A percentile compares a stretch with the other conserved stretches of the same genome.
These are phyloP conservation scores for Plectropomus leopardus DNA, from an alignment of 2,113 vertebrate species.

Conservation along the genomic window DNA sequence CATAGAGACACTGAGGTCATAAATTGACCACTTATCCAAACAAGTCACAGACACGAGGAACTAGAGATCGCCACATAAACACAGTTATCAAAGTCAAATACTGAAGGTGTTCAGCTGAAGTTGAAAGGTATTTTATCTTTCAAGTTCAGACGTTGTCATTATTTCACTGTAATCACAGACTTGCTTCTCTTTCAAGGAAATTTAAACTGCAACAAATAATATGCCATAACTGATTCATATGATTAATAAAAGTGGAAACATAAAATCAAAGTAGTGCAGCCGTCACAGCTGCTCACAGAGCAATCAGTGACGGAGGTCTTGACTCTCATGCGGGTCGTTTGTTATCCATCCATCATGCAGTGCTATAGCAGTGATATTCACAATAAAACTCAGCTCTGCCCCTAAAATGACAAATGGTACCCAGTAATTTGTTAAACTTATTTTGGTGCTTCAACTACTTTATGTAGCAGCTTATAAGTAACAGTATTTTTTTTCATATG, in stretches of 20 bases:
- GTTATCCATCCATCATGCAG: neutral
- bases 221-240: neutral
- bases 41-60: neutral
- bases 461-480: neutral
- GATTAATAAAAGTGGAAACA: neutral
- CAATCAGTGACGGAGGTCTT: neutral
- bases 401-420: neutral
- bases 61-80: neutral
- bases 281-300: neutral
- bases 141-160: neutral
- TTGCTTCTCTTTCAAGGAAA: neutral
- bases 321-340: neutral
- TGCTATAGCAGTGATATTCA: neutral
- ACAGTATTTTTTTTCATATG: neutral
- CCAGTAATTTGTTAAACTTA: neutral
- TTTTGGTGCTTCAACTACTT: neutral
- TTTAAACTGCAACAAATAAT: neutral
- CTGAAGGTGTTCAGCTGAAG: neutral
- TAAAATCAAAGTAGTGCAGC: neutral
- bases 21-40: slow-evolving; percentile 55
- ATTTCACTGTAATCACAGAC: neutral
- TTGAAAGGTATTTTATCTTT: neutral
- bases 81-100: neutral
- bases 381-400: neutral
- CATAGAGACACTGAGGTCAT: slow-evolving; percentile 30